A percentile compares a stretch with the other conserved stretches of the same genome.
Conservation (phyloP, 2,888 invertebrate genomes). For the Trileptium ribeirensis region DNA sequence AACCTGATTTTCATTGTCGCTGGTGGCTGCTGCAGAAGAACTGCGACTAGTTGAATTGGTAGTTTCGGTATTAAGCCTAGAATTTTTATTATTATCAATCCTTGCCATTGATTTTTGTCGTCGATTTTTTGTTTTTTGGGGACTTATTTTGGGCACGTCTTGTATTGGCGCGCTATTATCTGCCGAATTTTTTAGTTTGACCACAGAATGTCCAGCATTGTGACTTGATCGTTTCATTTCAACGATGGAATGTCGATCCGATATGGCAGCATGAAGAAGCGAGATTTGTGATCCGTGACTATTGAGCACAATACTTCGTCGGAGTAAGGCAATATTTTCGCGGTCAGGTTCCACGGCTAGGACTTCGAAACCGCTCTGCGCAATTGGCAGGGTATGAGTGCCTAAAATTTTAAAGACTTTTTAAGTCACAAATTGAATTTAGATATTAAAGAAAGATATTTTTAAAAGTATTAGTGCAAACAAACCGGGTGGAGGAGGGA, state of each 20-base stretch:
- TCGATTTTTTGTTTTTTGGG: neutral
- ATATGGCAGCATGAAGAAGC: neutral
- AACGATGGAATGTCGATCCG: neutral
- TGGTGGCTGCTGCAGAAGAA: no score
- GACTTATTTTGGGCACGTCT: neutral
- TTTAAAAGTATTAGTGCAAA: no score
- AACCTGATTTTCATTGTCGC: neutral
- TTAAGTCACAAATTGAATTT: no score
- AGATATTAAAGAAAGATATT: no score
- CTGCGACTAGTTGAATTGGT: neutral
- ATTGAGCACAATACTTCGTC: neutral
- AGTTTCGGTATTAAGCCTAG: neutral
- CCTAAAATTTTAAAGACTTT: no score
- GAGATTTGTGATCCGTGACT: neutral
- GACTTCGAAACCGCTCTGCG: neutral
- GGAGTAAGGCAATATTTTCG: neutral
- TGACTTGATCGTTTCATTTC: neutral
- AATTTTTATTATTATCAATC: neutral
- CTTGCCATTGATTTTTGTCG: neutral
- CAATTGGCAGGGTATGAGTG: neutral
- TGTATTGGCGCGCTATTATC: no score
- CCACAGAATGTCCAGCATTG: neutral
- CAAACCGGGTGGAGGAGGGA: no score
- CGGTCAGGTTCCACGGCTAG: neutral
- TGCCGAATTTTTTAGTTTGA: no score